Conservation (phyloP, 1,140 invertebrate species). For the Acromyrmex charruanus region DNA sequence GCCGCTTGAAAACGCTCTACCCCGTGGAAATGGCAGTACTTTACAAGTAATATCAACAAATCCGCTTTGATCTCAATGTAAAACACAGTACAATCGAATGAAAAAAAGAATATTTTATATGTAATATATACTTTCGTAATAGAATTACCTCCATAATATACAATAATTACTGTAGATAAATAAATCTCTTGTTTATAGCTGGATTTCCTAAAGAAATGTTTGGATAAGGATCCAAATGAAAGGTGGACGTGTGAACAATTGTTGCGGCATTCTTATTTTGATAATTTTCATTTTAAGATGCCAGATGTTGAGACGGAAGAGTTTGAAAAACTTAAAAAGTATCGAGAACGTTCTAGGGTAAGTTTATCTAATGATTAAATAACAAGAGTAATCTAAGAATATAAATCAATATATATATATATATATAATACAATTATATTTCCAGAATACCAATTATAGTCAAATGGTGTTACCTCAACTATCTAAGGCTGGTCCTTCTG, state of each 20-base stretch:
- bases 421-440: slow-evolving; percentile 67
- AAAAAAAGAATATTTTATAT: background rate
- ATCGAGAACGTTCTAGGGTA: slow-evolving; percentile 89
- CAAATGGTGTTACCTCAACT: slow-evolving; percentile 89
- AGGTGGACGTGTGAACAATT: slow-evolving; percentile 97
- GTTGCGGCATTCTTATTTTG: slow-evolving; percentile 95
- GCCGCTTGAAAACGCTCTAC: slow-evolving; percentile 94
- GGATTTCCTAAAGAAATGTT: slow-evolving; percentile 97
- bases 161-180: background rate
- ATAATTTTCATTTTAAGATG: slow-evolving; percentile 92
- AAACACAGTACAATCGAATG: background rate
- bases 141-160: background rate
- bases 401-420: background rate
- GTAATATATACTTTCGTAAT: background rate
- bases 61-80: background rate
- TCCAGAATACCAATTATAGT: slow-evolving; percentile 87
- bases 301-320: slow-evolving; percentile 91
- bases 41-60: slow-evolving; percentile 76
- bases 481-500: slow-evolving; percentile 83
- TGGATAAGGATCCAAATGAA: slow-evolving; percentile 97
- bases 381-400: background rate
- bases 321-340: slow-evolving; percentile 89
- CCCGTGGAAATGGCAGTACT: slow-evolving; percentile 89
- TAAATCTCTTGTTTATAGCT: slow-evolving; percentile 82
- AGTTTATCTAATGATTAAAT: slow-evolving; percentile 58